These are phyloP conservation scores for Panulirus ornatus DNA, from an alignment of 1,140 invertebrate genomes.

Conservation along the genomic window DNA sequence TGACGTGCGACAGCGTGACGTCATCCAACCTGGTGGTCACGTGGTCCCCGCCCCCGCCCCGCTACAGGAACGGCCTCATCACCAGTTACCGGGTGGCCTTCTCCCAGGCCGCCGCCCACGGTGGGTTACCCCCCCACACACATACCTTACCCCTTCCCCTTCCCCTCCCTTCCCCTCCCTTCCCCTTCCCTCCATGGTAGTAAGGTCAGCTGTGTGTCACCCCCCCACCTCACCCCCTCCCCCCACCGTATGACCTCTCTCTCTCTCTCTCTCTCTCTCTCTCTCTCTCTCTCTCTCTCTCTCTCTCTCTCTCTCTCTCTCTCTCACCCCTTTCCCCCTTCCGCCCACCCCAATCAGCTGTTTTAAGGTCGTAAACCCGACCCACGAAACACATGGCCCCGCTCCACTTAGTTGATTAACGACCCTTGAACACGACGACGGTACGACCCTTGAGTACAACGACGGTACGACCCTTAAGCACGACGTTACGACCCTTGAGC, in stretches of 20 bases:
- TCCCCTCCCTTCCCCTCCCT: neutral
- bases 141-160: neutral
- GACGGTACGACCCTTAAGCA: too few species aligned
- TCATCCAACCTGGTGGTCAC: conserved; percentile 78
- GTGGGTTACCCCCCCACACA: too few species aligned
- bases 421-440: neutral
- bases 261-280: neutral
- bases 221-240: neutral
- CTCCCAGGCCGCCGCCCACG: neutral
- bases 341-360: neutral
- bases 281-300: neutral
- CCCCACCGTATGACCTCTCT: neutral
- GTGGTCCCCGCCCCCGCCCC: conserved; percentile 79
- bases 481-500: too few species aligned
- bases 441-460: too few species aligned
- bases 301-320: neutral
- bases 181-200: neutral
- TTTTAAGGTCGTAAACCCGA: neutral
- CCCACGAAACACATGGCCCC: neutral
- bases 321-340: neutral
- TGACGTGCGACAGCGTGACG: conserved; percentile 78
- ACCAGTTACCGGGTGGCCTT: conserved; percentile 80
- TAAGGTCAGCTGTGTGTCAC: neutral
- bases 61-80: conserved; percentile 82
- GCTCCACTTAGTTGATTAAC: too few species aligned